Percentiles rank a stretch among this genome's conserved stretches.
phyloP scores from a whole-genome alignment of 2,888 invertebrate species.

The Cephus spinipes region DNA sequence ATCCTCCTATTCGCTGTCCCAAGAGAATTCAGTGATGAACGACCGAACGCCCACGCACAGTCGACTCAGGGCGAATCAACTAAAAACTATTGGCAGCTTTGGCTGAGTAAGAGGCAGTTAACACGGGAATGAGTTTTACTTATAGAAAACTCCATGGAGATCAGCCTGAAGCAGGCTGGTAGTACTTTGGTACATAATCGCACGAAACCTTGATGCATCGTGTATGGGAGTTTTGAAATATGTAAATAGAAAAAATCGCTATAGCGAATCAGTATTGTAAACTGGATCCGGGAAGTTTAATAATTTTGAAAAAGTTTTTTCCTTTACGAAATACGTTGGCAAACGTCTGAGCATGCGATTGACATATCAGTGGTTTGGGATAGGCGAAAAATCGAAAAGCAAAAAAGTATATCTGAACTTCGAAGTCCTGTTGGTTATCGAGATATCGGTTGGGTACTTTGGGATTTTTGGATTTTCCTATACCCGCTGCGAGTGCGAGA shows the following conservation, averaged over 20 bases:
- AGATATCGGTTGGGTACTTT: constrained; percentile 21
- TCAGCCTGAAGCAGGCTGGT: background rate
- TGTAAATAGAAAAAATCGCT: background rate
- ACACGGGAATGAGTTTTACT: background rate
- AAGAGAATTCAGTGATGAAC: constrained; percentile 46
- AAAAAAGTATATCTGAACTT: constrained; percentile 11
- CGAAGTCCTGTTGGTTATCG: constrained; percentile 23
- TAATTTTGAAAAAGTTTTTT: background rate
- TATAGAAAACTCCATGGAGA: background rate
- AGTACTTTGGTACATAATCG: background rate
- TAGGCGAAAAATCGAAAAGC: constrained; percentile 25
- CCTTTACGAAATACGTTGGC: too few species aligned
- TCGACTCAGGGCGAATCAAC: constrained; percentile 49
- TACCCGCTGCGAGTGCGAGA: constrained; percentile 17
- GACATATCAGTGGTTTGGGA: constrained; percentile 33
- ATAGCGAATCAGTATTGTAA: background rate
- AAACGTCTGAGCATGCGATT: background rate
- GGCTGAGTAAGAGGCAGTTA: background rate
- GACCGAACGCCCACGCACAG: constrained; percentile 45
- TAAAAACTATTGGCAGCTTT: constrained; percentile 54
- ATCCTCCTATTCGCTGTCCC: constrained; percentile 5
- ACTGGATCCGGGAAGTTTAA: background rate
- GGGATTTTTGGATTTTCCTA: background rate
- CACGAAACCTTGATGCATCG: background rate
- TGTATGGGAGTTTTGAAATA: background rate